Evolutionary conservation across 23 tunicate species (phyloP).

Genomic region (Aplidium turbinatum): DNA sequence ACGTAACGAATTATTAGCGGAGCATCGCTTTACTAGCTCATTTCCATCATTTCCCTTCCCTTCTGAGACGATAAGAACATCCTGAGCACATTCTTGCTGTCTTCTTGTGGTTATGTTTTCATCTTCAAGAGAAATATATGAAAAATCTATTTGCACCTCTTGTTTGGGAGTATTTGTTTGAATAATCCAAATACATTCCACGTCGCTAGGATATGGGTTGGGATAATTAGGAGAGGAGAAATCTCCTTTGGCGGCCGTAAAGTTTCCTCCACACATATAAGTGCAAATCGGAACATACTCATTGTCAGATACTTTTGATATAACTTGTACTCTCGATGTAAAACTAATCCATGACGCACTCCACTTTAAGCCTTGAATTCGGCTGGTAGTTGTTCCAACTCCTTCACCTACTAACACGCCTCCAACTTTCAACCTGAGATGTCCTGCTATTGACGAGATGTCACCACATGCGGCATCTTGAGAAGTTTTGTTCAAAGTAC

Average conservation of each 20-base stretch:
- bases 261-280: neutral
- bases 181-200: neutral
- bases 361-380: neutral
- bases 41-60: neutral
- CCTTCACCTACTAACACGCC: neutral
- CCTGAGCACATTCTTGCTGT: neutral
- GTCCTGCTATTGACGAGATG: neutral
- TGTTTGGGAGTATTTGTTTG: neutral
- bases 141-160: neutral
- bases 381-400: neutral
- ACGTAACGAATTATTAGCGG: neutral
- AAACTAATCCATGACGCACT: neutral
- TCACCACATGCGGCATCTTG: neutral
- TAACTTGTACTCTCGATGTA: neutral
- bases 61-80: neutral
- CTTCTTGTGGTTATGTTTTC: neutral
- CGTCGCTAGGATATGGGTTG: neutral
- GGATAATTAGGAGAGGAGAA: neutral
- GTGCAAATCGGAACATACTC: neutral
- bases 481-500: neutral
- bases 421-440: neutral
- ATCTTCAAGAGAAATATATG: neutral
- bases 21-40: neutral
- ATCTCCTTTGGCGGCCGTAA: neutral
- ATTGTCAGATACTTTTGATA: too few species aligned